Conservation (phyloP, 2,797 vertebrate genomes). For the Meda fulgida region DNA sequence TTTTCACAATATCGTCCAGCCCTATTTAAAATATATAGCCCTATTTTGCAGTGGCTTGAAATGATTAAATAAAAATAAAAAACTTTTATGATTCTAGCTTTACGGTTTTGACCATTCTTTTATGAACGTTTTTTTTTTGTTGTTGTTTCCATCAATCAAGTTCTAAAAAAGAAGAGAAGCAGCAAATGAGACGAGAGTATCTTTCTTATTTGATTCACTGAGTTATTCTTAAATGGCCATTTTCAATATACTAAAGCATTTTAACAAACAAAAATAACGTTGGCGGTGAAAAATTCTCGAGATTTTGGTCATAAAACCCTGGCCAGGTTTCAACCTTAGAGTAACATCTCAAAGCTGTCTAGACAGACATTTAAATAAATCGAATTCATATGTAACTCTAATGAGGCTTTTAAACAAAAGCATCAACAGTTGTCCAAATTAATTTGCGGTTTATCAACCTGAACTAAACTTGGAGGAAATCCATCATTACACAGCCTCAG, state of each 20-base stretch:
- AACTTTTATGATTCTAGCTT: too few relatives aligned
- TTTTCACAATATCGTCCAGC: too few relatives aligned
- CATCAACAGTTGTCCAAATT: background rate
- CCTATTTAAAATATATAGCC: too few relatives aligned
- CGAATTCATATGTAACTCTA: background rate
- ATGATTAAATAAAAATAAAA: too few relatives aligned
- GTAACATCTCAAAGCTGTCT: background rate
- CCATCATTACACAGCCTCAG: background rate
- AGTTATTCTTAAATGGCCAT: background rate
- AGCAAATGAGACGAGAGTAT: too few relatives aligned
- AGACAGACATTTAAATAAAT: background rate
- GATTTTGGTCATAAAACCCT: background rate
- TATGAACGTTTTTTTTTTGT: too few relatives aligned
- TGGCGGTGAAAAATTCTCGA: background rate
- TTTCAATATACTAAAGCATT: background rate
- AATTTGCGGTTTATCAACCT: slow-evolving; percentile 1
- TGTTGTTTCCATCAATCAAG: too few relatives aligned
- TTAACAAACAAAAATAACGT: background rate
- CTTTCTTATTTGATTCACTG: too few relatives aligned
- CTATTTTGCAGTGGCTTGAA: too few relatives aligned
- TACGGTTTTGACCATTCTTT: too few relatives aligned
- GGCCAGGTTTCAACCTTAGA: background rate
- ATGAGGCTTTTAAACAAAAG: background rate
- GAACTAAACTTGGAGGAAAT: background rate
- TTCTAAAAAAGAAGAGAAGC: background rate